Base-by-base conservation (phyloP, 2,797 vertebrate genomes). In the Macropodus opercularis region DNA sequence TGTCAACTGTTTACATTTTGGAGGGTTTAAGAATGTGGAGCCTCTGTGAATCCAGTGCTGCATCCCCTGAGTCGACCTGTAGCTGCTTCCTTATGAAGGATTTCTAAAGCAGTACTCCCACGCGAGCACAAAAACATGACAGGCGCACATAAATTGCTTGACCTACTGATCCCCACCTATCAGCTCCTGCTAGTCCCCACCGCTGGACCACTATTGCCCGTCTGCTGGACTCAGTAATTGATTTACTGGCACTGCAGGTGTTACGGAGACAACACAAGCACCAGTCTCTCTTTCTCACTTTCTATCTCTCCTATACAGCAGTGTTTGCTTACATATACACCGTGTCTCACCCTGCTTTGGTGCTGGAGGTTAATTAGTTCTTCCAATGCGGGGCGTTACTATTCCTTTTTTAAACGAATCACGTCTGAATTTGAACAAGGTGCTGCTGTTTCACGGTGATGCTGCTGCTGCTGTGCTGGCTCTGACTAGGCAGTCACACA, bases 101-200 rank as follows among this genome's bases (percentile, higher is more conserved):
- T 67, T 38, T 31, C 47, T 18, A 57, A 62, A 70, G 43, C 10
- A 43, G 29, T 43, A 19, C 14, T 4, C 4, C 31, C 32, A 48
- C 52, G 43, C 27, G 24, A 62, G 41, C 54, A 71, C 47, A 75
- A 60, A 64, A 34, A 54, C 52, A 57, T 54, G 42, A 61, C 74
- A 46, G 69, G 59, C 63, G 60, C 49, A 56, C 10, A 29, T 44
- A 17, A 76, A 80, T 75, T 64, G 72, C 44, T 69, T 72, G 72
- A 82, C 79, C 72, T 69, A 32, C 27, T 49, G 54, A 72, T 63
- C 55, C 47, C 47, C 38, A 57, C 49, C 36, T 61, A 62, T 72
- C 67, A 64, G 27, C 55, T 62, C 32, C 35, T 49, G 61, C 62
- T 46, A 11, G 24, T 61, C 41, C 26, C 36, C 36, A 36, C 21